Conservation (phyloP, 2,113 vertebrate species). For the Brachypodius melanocephalos region DNA sequence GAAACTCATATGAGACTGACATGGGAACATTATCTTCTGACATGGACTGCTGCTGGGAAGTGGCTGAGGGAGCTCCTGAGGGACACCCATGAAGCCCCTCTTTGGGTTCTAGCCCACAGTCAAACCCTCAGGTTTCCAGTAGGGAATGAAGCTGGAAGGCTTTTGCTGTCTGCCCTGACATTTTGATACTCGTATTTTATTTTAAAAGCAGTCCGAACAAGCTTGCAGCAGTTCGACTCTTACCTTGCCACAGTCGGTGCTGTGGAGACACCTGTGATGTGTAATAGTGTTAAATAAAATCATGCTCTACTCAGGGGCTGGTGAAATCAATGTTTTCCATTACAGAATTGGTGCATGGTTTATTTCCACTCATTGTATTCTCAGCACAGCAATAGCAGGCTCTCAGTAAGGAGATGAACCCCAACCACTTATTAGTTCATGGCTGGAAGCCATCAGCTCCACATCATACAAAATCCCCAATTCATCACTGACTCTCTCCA, state of each 20-base stretch:
- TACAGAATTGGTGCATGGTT: neutral
- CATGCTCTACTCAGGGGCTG: neutral
- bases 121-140: neutral
- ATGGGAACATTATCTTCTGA: neutral
- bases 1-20: neutral
- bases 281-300: neutral
- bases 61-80: neutral
- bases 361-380: conserved; percentile 23
- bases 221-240: neutral
- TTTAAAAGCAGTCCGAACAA: neutral
- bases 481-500: conserved; percentile 14
- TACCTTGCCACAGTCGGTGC: neutral
- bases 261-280: neutral
- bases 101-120: neutral
- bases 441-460: conserved; percentile 52
- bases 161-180: neutral
- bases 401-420: conserved; percentile 40
- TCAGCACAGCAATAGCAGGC: neutral
- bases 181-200: neutral
- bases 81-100: neutral
- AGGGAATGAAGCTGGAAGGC: neutral
- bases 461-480: conserved; percentile 22
- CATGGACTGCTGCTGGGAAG: neutral
- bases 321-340: conserved; percentile 18
- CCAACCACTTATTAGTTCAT: conserved; percentile 55